Percentiles rank a stretch among this genome's conserved stretches.
Evolutionary conservation across 2,888 invertebrate genomes (phyloP).

Genomic region (Watsonalla binaria): DNA sequence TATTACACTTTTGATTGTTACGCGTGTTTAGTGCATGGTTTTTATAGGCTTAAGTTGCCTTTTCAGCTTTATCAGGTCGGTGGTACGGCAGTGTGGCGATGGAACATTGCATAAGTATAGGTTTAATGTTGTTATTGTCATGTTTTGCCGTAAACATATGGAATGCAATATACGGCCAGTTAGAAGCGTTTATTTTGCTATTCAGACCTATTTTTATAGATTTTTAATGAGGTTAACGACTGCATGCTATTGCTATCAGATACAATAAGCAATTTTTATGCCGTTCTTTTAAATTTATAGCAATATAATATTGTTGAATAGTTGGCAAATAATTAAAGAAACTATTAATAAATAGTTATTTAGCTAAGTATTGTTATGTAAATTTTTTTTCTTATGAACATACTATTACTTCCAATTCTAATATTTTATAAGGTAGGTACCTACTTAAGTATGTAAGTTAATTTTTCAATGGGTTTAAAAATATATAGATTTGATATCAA

Average conservation of each 20-base stretch:
- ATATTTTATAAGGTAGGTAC: no score
- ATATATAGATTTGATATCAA: no score
- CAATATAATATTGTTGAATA: no score
- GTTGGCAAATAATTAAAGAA: no score
- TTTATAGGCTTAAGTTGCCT: slow-evolving; percentile 78
- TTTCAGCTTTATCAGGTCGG: slow-evolving; percentile 79
- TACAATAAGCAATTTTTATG: neutral
- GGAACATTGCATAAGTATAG: slow-evolving; percentile 78
- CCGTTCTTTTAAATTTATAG: no score
- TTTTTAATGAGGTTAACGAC: slow-evolving; percentile 46
- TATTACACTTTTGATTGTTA: slow-evolving; percentile 66
- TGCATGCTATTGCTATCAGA: slow-evolving; percentile 18
- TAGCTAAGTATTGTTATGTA: no score
- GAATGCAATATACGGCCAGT: slow-evolving; percentile 69
- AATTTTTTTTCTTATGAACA: no score
- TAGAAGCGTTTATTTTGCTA: slow-evolving; percentile 59
- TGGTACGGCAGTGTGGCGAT: slow-evolving; percentile 74
- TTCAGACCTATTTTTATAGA: slow-evolving; percentile 53
- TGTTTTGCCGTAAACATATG: slow-evolving; percentile 74
- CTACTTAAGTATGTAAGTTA: no score
- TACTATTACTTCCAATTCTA: no score
- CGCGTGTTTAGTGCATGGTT: slow-evolving; percentile 76
- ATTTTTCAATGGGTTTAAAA: no score
- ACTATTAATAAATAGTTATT: no score
- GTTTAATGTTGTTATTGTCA: slow-evolving; percentile 78